phyloP scores from a whole-genome alignment of 2,888 invertebrate species.

The Eupithecia dodoneata region DNA sequence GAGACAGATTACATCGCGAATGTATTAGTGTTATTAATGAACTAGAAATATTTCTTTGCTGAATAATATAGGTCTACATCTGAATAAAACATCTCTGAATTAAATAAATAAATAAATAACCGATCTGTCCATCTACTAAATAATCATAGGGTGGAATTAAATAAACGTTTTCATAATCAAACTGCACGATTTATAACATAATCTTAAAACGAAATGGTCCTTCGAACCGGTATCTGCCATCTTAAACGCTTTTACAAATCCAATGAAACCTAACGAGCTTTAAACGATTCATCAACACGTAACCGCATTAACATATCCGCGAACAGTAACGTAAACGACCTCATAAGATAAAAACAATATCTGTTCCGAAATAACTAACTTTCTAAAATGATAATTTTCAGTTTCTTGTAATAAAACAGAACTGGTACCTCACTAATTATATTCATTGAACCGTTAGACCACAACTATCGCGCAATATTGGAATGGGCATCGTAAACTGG shows the following conservation, averaged over 20 bases:
- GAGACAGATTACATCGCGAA: conserved; percentile 32
- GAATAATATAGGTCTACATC: conserved; percentile 18
- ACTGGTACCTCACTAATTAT: conserved; percentile 61
- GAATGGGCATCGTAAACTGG: conserved; percentile 45
- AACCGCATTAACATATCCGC: conserved; percentile 28
- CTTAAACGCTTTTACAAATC: neutral
- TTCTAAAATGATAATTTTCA: conserved; percentile 49
- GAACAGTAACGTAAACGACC: conserved; percentile 34
- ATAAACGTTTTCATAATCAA: neutral
- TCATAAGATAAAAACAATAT: conserved; percentile 47
- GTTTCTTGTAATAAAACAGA: conserved; percentile 50
- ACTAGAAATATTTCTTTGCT: conserved; percentile 19
- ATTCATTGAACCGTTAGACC: conserved; percentile 54
- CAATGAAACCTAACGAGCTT: conserved; percentile 9
- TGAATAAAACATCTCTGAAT: conserved; percentile 28
- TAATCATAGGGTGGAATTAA: neutral
- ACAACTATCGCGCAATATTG: conserved; percentile 51
- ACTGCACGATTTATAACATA: neutral
- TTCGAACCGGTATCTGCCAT: conserved; percentile 17
- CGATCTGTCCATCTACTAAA: neutral
- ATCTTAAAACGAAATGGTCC: conserved; percentile 15
- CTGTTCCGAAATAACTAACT: conserved; percentile 45
- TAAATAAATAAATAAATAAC: conserved; percentile 3
- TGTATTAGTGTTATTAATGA: conserved; percentile 29
- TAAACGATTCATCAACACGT: conserved; percentile 18